Conservation (phyloP, 2,113 vertebrate species). For the Acanthisitta chloris region DNA sequence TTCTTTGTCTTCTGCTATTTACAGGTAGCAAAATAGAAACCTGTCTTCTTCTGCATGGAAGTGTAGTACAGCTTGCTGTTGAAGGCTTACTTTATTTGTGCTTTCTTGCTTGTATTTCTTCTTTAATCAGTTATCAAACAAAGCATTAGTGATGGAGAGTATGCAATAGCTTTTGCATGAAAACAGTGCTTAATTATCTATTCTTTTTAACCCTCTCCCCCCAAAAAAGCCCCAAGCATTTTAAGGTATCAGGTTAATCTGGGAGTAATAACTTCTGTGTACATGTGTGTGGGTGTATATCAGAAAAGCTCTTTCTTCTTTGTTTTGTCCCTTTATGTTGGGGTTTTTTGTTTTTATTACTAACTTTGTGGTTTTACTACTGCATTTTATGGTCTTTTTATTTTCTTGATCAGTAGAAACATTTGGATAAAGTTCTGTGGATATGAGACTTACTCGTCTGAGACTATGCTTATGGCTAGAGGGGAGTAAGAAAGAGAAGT, state of each 20-base stretch:
- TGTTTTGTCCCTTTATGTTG: not conserved
- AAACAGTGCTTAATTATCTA: not conserved
- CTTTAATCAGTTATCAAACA: not conserved
- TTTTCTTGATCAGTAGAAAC: not conserved
- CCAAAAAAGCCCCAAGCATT: not conserved
- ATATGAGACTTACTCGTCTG: not conserved
- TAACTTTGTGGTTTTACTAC: not conserved
- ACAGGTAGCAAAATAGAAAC: not conserved
- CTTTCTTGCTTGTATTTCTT: slow-evolving; percentile 6
- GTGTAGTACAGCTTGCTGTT: not conserved
- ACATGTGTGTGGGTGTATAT: not conserved
- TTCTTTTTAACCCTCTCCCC: not conserved
- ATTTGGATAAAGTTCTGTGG: not conserved
- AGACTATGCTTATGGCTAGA: not conserved
- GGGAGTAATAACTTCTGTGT: not conserved
- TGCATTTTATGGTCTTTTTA: not conserved
- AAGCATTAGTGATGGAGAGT: not conserved
- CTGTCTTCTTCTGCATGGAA: not conserved
- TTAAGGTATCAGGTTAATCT: not conserved
- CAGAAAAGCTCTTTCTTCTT: slow-evolving; percentile 11
- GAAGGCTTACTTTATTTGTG: not conserved
- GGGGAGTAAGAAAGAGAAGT: not conserved
- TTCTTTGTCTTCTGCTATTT: not conserved
- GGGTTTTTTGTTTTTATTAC: not conserved
- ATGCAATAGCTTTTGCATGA: not conserved